Evolutionary conservation across 2,113 vertebrate genomes (phyloP), one percentile per base, ranked within the genome.

Genomic region (Meriones unguiculatus): DNA sequence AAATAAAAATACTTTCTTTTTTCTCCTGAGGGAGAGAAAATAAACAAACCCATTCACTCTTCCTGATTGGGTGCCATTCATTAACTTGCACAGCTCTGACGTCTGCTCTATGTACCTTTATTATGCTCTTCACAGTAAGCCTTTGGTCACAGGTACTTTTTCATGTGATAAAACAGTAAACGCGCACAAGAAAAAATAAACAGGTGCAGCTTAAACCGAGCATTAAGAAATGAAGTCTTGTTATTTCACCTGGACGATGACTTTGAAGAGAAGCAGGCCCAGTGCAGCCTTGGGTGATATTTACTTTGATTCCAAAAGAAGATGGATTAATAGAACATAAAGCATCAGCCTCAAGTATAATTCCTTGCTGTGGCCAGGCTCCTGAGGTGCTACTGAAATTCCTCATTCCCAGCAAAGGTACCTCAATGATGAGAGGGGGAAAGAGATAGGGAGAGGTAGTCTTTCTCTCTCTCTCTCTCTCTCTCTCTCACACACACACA

Each of bases 181-280:
- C 46, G 4, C 46, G 4, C 46, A 5, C 4, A 5, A 62, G 38
- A 35, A 12, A 62, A 41, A 64, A 84, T 70, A 95, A 73, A 54
- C 9, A 86, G 77, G 87, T 92, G 54, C 17, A 81, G 20, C 24
- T 93, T 90, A 94, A 35, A 93, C 96, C 96, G 57, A 93, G 97
- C 92, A 65, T 98, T 98, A 97, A 95, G 96, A 92, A 93, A 90
- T 95, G 52, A 93, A 78, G 4, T 10, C n/a, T 96, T 89, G 78
- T 93, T 93, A 94, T 52, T 89, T 70, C 15, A 86, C 62, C 35
- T 69, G 82, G 64, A 85, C 87, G 57, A 62, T 96, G 94, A 97
- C 97, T 98, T 95, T 91, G 75, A 92, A 57, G 24, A 86, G 87
- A 89, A 92, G n/a, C 35, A 17, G 46, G 54, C 35, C 30, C 78